phyloP scores from a whole-genome alignment of 2,113 vertebrate species.

The Cettia cetti region DNA sequence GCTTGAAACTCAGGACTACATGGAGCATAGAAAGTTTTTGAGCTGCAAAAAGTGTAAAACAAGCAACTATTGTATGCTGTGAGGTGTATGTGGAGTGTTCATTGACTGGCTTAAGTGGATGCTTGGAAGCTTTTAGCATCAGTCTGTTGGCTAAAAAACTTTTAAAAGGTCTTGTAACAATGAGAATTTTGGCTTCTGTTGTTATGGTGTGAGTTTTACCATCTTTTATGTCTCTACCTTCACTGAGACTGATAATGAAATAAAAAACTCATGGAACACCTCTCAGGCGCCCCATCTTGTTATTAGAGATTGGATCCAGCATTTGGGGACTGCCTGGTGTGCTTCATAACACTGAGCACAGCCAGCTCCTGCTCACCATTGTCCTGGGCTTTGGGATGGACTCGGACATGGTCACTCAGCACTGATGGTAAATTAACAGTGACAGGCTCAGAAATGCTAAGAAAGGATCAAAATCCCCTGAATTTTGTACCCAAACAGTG shows the following conservation, averaged over 20 bases:
- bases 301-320: neutral
- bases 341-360: neutral
- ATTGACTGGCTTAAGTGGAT: neutral
- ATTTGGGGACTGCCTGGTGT: rapidly evolving
- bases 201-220: neutral
- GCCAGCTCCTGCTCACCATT: neutral
- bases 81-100: neutral
- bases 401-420: neutral
- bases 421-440: too few relatives aligned
- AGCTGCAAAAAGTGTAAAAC: neutral
- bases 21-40: neutral
- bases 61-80: neutral
- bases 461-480: too few relatives aligned
- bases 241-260: neutral
- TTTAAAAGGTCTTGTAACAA: neutral
- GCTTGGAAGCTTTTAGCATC: neutral
- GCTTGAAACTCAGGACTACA: too few relatives aligned
- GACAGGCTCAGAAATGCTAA: too few relatives aligned
- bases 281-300: neutral
- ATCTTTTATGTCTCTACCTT: neutral
- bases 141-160: neutral
- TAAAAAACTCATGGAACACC: neutral
- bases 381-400: neutral
- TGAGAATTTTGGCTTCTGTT: neutral
- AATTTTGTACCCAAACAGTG: too few relatives aligned